Percentiles rank a stretch among this genome's conserved stretches.
phyloP scores from a whole-genome alignment of 2,888 invertebrate species.

The Clivina fossor region DNA sequence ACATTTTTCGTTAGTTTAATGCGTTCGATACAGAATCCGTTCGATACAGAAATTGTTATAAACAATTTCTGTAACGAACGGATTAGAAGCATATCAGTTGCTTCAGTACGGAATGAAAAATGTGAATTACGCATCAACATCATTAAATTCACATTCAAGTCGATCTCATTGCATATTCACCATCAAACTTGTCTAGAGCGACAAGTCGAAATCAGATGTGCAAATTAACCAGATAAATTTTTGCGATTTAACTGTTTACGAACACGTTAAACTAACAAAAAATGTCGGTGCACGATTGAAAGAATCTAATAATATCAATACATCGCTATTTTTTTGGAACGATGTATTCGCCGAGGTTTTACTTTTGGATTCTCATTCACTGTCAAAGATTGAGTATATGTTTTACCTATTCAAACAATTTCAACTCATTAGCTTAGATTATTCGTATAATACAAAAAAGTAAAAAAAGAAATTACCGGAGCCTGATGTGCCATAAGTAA shows the following conservation, averaged over 20 bases:
- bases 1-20: too few species aligned
- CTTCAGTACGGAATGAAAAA: conserved; percentile 76
- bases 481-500: too few species aligned
- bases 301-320: conserved; percentile 88
- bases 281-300: conserved; percentile 72
- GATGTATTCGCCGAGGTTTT: too few species aligned
- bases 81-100: conserved; percentile 78
- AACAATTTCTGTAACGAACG: conserved; percentile 54
- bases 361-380: too few species aligned
- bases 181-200: conserved; percentile 69
- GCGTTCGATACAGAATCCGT: too few species aligned
- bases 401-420: too few species aligned
- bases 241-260: conserved; percentile 91
- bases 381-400: too few species aligned
- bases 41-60: too few species aligned
- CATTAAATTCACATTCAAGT: conserved; percentile 79
- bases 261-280: conserved; percentile 73
- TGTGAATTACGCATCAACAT: conserved; percentile 74
- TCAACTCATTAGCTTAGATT: too few species aligned
- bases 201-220: conserved; percentile 44
- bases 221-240: conserved; percentile 64
- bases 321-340: too few species aligned
- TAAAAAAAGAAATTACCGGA: too few species aligned
- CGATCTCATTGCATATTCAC: conserved; percentile 88
- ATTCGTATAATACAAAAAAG: too few species aligned